Conservation (phyloP, 2,797 vertebrate species). For the Melanotaenia trifasciata region DNA sequence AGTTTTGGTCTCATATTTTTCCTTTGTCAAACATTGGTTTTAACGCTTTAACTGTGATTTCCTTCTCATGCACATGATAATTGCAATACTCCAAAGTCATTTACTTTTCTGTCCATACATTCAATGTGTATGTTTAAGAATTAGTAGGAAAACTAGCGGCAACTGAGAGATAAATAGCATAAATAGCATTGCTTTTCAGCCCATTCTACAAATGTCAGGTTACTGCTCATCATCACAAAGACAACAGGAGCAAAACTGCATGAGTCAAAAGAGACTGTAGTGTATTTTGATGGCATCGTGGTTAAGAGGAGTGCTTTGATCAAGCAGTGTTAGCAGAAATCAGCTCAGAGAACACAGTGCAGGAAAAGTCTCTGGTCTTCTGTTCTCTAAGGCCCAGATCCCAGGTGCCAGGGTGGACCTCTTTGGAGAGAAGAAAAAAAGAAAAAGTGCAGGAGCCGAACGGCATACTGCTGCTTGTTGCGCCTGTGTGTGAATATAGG, state of each 20-base stretch:
- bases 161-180: slow-evolving; percentile 78
- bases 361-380: slow-evolving; percentile 56
- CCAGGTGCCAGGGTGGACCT: slow-evolving; percentile 54
- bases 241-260: slow-evolving; percentile 56
- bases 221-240: slow-evolving; percentile 55
- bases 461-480: slow-evolving; percentile 55
- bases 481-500: slow-evolving; percentile 31
- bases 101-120: slow-evolving; percentile 76
- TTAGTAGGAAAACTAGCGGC: slow-evolving; percentile 70
- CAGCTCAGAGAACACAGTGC: slow-evolving; percentile 63
- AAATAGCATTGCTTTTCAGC: slow-evolving; percentile 64
- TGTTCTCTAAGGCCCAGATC: slow-evolving; percentile 42
- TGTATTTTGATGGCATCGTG: slow-evolving; percentile 54
- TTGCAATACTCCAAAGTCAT: slow-evolving; percentile 61
- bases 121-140: slow-evolving; percentile 78
- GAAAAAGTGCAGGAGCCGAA: slow-evolving; percentile 61
- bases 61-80: slow-evolving; percentile 69
- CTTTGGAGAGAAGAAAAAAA: slow-evolving; percentile 52
- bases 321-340: slow-evolving; percentile 74
- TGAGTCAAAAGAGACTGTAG: slow-evolving; percentile 63
- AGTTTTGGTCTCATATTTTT: slow-evolving; percentile 59
- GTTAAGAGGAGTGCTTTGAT: slow-evolving; percentile 72
- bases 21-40: slow-evolving; percentile 39
- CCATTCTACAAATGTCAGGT: slow-evolving; percentile 54
- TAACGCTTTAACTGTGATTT: slow-evolving; percentile 51